phyloP scores from a whole-genome alignment of 2,888 invertebrate genomes.

The Scaptomyza reducta region DNA sequence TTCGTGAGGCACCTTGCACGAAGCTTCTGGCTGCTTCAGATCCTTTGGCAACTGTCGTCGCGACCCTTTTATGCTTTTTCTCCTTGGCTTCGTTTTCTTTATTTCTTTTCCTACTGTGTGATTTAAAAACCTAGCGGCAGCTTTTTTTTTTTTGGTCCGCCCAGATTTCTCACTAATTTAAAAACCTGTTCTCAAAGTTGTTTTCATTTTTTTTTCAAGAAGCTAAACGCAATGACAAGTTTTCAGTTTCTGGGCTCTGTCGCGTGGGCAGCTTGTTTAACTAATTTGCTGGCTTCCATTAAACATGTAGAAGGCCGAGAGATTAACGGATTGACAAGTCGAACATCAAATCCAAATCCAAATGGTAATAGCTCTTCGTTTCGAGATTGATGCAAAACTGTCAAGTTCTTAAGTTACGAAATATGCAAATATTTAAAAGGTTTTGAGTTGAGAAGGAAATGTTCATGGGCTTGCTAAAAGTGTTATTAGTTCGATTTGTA shows the following conservation, averaged over 20 bases:
- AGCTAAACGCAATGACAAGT: constrained; percentile 74
- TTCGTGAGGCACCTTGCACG: constrained; percentile 42
- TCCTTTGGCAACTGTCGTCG: constrained; percentile 72
- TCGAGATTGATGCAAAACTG: constrained; percentile 37
- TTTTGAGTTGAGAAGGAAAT: background rate
- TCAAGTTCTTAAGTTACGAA: constrained; percentile 27
- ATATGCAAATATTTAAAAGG: background rate
- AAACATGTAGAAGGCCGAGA: constrained; percentile 5
- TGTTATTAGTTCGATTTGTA: too few species aligned
- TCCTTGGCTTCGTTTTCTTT: constrained; percentile 32
- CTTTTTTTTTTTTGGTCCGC: constrained; percentile 22
- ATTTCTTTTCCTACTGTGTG: constrained; percentile 34
- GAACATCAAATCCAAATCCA: constrained; percentile 12
- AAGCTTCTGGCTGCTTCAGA: constrained; percentile 15
- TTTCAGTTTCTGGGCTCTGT: constrained; percentile 55
- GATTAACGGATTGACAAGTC: constrained; percentile 18
- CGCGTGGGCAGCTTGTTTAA: constrained; percentile 63
- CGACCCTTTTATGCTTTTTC: constrained; percentile 50
- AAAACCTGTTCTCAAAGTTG: constrained; percentile 48
- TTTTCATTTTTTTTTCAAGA: constrained; percentile 42
- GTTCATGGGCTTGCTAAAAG: background rate
- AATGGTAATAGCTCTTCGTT: constrained; percentile 21
- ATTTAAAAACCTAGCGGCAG: constrained; percentile 57
- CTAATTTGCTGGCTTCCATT: constrained; percentile 63
- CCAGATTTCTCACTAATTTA: constrained; percentile 55